Evolutionary conservation across 2,113 vertebrate species (phyloP).

Genomic region (Ictidomys tridecemlineatus): DNA sequence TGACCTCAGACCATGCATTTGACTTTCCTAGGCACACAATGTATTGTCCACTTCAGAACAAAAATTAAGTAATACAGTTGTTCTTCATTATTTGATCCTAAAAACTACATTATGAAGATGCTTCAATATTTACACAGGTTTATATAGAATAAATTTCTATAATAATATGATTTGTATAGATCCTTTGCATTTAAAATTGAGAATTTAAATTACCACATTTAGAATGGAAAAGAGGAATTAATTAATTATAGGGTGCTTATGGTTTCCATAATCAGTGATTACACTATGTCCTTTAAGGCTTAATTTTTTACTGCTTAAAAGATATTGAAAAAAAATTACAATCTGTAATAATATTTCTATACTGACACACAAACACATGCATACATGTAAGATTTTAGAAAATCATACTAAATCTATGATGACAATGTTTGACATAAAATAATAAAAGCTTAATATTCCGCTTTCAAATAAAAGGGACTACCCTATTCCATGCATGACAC

Average conservation of each 20-base stretch:
- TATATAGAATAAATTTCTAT: constrained; percentile 8
- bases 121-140: background rate
- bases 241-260: constrained; percentile 1
- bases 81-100: background rate
- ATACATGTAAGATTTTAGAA: constrained; percentile 30
- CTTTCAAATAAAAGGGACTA: constrained; percentile 67
- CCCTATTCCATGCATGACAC: background rate
- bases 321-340: constrained; percentile 55
- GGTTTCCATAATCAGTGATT: constrained; percentile 2
- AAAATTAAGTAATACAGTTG: constrained; percentile 40
- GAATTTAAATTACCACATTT: constrained; percentile 18
- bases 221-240: constrained; percentile 41
- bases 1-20: background rate
- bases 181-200: background rate
- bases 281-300: constrained; percentile 8
- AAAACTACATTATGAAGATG: background rate
- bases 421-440: constrained; percentile 73
- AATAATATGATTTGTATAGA: background rate
- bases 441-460: constrained; percentile 74
- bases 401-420: constrained; percentile 25
- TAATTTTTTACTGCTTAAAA: constrained; percentile 62
- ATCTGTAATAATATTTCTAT: constrained; percentile 12
- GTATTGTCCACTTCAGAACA: constrained; percentile 6
- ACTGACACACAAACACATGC: background rate
- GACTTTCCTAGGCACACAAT: constrained; percentile 7